Conservation (phyloP, 2,113 vertebrate species). For the Apeltes quadracus region DNA sequence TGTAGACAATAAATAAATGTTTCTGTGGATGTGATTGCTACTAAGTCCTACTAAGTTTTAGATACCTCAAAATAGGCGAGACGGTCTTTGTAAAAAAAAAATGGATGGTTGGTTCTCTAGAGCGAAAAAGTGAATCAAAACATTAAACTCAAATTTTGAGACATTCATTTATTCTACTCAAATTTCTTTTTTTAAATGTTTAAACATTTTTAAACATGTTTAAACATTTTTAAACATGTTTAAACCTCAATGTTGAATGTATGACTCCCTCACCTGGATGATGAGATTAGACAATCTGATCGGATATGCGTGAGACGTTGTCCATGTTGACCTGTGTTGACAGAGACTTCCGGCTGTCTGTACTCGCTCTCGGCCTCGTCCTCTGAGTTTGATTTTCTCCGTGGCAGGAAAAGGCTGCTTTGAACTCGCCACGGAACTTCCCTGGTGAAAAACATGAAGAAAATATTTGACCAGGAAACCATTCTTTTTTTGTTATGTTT, state of each 20-base stretch:
- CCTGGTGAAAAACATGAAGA: conserved; percentile 74
- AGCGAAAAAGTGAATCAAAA: not conserved
- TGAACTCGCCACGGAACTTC: conserved; percentile 97
- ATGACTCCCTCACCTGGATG: not conserved
- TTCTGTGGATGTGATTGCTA: not conserved
- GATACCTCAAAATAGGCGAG: not conserved
- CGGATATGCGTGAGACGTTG: conserved; percentile 88
- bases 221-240: too few relatives aligned
- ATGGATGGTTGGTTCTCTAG: not conserved
- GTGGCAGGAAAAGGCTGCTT: conserved; percentile 92
- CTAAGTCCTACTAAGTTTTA: not conserved
- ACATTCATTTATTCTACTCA: not conserved
- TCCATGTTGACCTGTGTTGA: conserved; percentile 92
- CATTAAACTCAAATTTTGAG: not conserved
- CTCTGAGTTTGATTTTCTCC: conserved; percentile 74
- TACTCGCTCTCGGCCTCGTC: conserved; percentile 80
- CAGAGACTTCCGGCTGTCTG: conserved; percentile 92
- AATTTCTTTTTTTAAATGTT: not conserved
- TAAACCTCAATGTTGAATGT: not conserved
- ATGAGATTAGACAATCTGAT: conserved; percentile 85
- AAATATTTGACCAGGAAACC: not conserved
- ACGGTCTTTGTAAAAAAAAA: not conserved
- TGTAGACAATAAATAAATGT: not conserved
- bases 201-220: not conserved
- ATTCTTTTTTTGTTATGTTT: not conserved